Evolutionary conservation across 2,888 invertebrate species (phyloP), one percentile per base, ranked within the genome.

Genomic region (Brachypterus glaber): DNA sequence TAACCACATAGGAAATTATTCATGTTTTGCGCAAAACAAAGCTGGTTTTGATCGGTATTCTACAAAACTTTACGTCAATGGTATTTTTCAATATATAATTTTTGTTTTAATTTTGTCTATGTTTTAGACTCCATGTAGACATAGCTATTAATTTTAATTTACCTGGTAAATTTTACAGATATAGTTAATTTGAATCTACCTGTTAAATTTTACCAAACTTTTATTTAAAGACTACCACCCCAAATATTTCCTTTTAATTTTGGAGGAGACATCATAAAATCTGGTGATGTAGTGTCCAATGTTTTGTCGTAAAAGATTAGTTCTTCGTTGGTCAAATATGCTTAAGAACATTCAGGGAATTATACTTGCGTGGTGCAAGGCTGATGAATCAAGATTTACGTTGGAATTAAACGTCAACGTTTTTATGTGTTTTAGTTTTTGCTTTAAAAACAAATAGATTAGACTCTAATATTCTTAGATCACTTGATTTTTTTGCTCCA

Each of bases 311-410:
- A 40, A 81, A 82, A 63, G 83, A 82, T 31, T 83, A 83, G 61
- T 62, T 77, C 33, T 84, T 84, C 3, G 69, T 85, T 56, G 71
- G 71, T 39, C 76, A 84, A 33, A 68, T 70, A 17, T 85, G 84
- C 84, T 74, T n/a, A 72, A 32, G 66, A 74, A 49, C 82, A 86
- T 62, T 73, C 77, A 30, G 86, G 86, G 45, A 77, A 76, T 60
- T 87, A 85, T 62, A 82, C 82, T 33, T 87, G 86, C 66, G 71
- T 73, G 50, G 85, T 80, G 84, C 67, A 60, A 63, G 46, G 80
- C 79, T 60, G 82, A 82, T 43, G 69, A 66, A 55, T 71, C 74
- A 48, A 73, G 72, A 55, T 74, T 76, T 66, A 74, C 77, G 39
- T 73, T 78, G 38, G 64, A 42, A 8, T 46, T 56, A 35, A 40